Percentiles rank a stretch among this genome's conserved stretches.
Evolutionary conservation across 2,888 invertebrate genomes (phyloP).

Genomic region (Xylophagus ater): DNA sequence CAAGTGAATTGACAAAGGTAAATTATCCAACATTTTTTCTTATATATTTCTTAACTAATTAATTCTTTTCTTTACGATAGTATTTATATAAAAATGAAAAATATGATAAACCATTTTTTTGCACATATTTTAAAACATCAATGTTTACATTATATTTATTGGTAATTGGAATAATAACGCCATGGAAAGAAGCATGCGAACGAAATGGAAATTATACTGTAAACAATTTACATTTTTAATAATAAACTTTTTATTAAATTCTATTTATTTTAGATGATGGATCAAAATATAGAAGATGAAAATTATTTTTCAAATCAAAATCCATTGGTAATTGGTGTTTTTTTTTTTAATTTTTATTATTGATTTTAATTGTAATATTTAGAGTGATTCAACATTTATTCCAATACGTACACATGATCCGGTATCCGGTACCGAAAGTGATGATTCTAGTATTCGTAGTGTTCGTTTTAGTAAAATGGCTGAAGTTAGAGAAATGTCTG

Average conservation of each 20-base stretch:
- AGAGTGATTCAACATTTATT: constrained; percentile 87
- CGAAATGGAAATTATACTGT: constrained; percentile 62
- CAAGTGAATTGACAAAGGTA: constrained; percentile 90
- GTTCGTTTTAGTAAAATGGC: constrained; percentile 87
- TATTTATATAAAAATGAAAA: constrained; percentile 74
- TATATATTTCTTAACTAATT: not conserved
- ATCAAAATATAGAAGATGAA: constrained; percentile 67
- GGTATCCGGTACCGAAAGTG: constrained; percentile 64
- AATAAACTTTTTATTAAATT: constrained; percentile 8
- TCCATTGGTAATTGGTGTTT: constrained; percentile 26
- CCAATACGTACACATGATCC: constrained; percentile 66
- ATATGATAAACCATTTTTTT: constrained; percentile 89
- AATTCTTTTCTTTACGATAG: constrained; percentile 39
- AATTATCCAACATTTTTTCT: constrained; percentile 13
- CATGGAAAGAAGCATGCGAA: constrained; percentile 80
- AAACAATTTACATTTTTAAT: constrained; percentile 27
- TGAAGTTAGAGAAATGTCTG: constrained; percentile 78
- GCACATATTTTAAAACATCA: constrained; percentile 89
- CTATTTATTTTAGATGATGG: constrained; percentile 50
- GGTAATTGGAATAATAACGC: constrained; percentile 78
- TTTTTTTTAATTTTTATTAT: not conserved
- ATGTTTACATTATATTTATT: constrained; percentile 86
- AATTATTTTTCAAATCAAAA: constrained; percentile 57
- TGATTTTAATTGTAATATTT: constrained; percentile 21
- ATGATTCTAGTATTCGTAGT: constrained; percentile 73